Evolutionary conservation across 1,140 invertebrate genomes (phyloP).

Genomic region (Glossosoma conforme): DNA sequence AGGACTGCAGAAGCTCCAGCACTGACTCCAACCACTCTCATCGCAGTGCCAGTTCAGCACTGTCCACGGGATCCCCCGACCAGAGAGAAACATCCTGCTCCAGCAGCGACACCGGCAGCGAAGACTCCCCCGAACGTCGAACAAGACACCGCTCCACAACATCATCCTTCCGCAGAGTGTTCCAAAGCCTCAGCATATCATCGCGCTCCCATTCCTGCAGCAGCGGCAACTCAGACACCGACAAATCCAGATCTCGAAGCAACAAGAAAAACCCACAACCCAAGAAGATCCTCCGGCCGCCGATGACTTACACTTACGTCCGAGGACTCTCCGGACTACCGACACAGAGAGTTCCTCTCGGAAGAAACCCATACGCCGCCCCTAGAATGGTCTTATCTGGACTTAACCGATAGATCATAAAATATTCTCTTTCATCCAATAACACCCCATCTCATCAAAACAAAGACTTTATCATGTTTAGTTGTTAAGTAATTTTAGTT

Average conservation of each 20-base stretch:
- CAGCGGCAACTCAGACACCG: slow-evolving; percentile 30
- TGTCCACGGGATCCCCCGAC: slow-evolving; percentile 32
- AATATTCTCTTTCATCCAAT: neutral
- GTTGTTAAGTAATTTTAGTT: neutral
- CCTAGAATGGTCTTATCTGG: slow-evolving; percentile 31
- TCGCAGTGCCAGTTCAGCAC: slow-evolving; percentile 39
- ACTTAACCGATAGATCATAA: slow-evolving; percentile 38
- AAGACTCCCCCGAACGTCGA: slow-evolving; percentile 45
- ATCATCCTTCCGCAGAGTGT: slow-evolving; percentile 61
- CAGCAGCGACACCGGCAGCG: slow-evolving; percentile 56
- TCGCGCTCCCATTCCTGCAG: slow-evolving; percentile 58
- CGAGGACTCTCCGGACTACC: slow-evolving; percentile 72
- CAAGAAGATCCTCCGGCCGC: slow-evolving; percentile 65
- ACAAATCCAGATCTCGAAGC: slow-evolving; percentile 18
- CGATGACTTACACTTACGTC: slow-evolving; percentile 72
- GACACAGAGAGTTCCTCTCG: slow-evolving; percentile 68
- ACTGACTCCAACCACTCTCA: slow-evolving; percentile 51
- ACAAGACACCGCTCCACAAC: slow-evolving; percentile 59
- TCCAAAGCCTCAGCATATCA: slow-evolving; percentile 61
- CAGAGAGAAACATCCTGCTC: slow-evolving; percentile 46
- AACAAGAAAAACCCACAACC: slow-evolving; percentile 58
- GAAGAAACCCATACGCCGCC: slow-evolving; percentile 24
- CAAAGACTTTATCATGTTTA: slow-evolving; percentile 15
- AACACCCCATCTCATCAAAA: slow-evolving; percentile 6
- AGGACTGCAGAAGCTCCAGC: slow-evolving; percentile 54